Evolutionary conservation across 1,140 invertebrate genomes (phyloP).

Genomic region (Neuroterus valhalla): DNA sequence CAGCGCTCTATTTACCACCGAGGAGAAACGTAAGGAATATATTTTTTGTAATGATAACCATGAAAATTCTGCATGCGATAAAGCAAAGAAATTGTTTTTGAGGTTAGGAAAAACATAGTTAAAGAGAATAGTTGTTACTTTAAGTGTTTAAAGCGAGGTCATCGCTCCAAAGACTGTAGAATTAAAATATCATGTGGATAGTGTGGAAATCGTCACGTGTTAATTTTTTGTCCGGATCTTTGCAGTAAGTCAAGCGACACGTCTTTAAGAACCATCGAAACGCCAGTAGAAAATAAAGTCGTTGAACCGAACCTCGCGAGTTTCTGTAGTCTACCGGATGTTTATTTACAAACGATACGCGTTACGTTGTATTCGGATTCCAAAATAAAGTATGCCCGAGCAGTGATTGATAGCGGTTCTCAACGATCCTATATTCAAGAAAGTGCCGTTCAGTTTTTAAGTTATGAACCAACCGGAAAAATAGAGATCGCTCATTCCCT

Average conservation of each 20-base stretch:
- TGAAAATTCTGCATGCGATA: neutral
- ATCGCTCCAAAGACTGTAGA: conserved; percentile 13
- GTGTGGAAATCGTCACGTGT: neutral
- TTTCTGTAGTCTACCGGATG: neutral
- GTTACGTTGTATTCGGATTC: conserved; percentile 6
- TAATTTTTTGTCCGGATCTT: neutral
- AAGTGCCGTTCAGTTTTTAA: conserved; percentile 8
- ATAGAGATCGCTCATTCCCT: conserved; percentile 34
- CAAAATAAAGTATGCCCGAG: conserved; percentile 32
- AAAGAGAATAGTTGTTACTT: conserved; percentile 33
- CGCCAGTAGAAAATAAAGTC: neutral
- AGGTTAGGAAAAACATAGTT: conserved; percentile 17
- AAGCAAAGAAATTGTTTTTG: neutral
- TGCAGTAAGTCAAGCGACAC: neutral
- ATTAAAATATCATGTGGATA: neutral
- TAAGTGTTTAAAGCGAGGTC: conserved; percentile 30
- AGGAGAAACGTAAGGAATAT: neutral
- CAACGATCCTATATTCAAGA: conserved; percentile 31
- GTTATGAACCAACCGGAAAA: conserved; percentile 26
- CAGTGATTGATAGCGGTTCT: conserved; percentile 30
- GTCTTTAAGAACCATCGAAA: neutral
- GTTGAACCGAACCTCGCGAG: neutral
- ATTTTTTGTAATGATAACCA: neutral
- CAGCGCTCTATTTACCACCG: neutral
- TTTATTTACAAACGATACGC: conserved; percentile 35